Base-by-base conservation (phyloP, 2,888 invertebrate genomes). In the Temnothorax ravouxi region DNA sequence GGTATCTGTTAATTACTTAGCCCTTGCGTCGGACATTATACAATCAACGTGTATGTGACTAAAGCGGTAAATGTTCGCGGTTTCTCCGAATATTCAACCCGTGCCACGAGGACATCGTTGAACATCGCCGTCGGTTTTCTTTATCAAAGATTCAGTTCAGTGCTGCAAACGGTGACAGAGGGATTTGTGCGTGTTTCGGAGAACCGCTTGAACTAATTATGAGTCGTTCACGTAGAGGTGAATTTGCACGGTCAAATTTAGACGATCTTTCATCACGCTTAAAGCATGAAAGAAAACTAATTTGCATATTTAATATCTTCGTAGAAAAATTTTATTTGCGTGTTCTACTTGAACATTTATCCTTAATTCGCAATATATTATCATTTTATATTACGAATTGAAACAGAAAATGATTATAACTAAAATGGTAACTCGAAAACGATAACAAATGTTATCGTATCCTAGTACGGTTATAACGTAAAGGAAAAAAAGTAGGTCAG, bases 61-160 rank as follows among this genome's bases (percentile, higher is more conserved):
- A 50, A 80, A 80, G 71, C 38, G 71, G 71, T 71, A 71, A 71
- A 80, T 47, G 79, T 79, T 64, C 47, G 79, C 34, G 79, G 79
- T 80, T 71, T 71, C 79, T 47, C 25, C 47, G 47, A 71, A 80
- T 71, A 71, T 71, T 59, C 47, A 59, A 59, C 29, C 47, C n/a
- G 8, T 5, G 79, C 67, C 56, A 56, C 56, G 38, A 59, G 59
- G 18, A 71, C 81, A 86, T 83, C 54, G 80, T 69, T 54, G n/a
- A 54, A 74, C 81, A 74, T 52, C 62, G 41, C n/a, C 62, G 34
- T 67, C 50, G 77, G 77, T 50, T 79, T 18, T 81, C 74, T 41
- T 79, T 69, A 84, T 89, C 66, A 89, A 89, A 88, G 79, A 89
- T 89, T 88, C 87, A 89, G 8, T 18, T 18, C 76, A 9, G 59